phyloP scores from a whole-genome alignment of 2,797 vertebrate genomes.

The Halcyon badia region DNA sequence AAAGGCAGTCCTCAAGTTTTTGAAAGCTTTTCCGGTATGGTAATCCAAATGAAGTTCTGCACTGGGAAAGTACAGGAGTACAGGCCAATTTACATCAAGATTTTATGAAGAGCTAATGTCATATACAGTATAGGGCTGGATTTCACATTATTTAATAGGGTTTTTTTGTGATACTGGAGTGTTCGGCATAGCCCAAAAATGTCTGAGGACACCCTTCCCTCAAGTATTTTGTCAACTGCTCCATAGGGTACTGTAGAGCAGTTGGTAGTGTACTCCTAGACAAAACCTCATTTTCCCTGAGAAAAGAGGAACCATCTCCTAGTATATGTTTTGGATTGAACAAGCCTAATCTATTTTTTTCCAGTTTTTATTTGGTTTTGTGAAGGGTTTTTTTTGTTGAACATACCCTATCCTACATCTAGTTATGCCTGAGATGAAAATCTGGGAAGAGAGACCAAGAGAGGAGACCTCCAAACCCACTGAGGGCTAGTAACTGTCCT shows the following conservation, averaged over 20 bases:
- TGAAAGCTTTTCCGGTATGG: neutral
- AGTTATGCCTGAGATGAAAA: neutral
- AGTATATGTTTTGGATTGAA: neutral
- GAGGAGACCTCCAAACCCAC: neutral
- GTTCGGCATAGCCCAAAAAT: neutral
- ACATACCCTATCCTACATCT: neutral
- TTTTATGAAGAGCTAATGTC: neutral
- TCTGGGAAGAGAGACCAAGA: neutral
- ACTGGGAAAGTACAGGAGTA: neutral
- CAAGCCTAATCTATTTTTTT: fast-evolving
- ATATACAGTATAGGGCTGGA: neutral
- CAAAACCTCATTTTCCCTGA: neutral
- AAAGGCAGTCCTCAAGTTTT: neutral
- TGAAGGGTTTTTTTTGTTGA: neutral
- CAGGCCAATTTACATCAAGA: fast-evolving
- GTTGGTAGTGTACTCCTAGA: neutral
- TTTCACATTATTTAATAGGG: neutral
- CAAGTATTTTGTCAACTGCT: neutral
- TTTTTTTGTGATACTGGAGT: neutral
- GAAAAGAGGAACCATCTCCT: neutral
- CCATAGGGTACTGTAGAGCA: neutral
- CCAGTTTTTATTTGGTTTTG: neutral
- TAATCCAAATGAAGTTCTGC: neutral
- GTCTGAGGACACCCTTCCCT: neutral
- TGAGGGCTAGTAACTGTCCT: neutral